Base-by-base conservation (phyloP, 2,888 invertebrate genomes). In the Odiellus spinosus region DNA sequence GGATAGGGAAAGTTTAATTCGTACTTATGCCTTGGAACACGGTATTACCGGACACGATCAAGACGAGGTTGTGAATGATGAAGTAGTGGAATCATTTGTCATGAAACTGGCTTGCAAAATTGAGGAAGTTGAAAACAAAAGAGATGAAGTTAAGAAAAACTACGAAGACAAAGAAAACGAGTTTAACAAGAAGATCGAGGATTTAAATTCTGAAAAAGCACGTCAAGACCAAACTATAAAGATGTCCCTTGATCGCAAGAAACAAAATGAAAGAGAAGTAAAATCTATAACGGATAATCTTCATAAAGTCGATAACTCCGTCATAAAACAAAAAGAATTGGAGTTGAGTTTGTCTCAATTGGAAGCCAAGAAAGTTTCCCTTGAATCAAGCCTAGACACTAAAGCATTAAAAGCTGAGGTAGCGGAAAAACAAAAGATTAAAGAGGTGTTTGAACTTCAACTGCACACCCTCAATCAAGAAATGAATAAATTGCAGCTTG, bases 351-450 rank as follows among this genome's bases (percentile, higher is more conserved):
- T 54, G 21, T 38, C 41, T 32, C 46, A 53, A 58, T 63, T 85
- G 42, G 63, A 75, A 56, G 62, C 68, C 49, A 73, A 73, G 59
- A 74, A 67, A 18, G 44, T 48, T 6, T 49, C 49, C 33, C 51
- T 53, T 20, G 52, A 53, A 40, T 21, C 21, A 40, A 45, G 45
- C 17, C 21, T 41, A 1, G 46, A 50, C 45, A n/a, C 51, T 10
- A 48, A 53, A 8, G 43, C 39, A 4, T 33, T 49, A 1, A 48
- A 48, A 32, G 21, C 42, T 12, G 40, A 53, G 32, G 19, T 52
- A 18, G 35, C 47, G 3, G n/a, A 4, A 1, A 47, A 49, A 5
- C 47, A 52, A 18, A 36, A 35, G 10, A 42, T 48, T 15, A 46
- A 49, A 45, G 45, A 43, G 11, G 33, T 36, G 4, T 33, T 42